Evolutionary conservation across 1,140 invertebrate species (phyloP).

Genomic region (Drosophila sp.): DNA sequence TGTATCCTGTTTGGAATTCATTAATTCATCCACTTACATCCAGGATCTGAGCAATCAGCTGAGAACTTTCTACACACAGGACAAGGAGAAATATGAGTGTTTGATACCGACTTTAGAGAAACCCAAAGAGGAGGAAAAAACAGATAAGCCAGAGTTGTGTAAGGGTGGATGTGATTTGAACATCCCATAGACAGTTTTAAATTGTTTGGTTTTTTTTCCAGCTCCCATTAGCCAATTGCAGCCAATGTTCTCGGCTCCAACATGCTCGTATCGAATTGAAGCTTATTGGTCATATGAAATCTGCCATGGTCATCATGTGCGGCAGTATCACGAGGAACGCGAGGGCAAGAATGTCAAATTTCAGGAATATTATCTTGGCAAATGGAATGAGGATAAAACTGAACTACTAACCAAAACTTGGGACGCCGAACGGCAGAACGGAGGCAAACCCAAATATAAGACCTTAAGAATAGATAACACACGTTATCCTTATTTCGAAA

Average conservation of each 20-base stretch:
- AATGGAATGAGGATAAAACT: slow-evolving; percentile 87
- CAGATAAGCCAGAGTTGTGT: slow-evolving; percentile 87
- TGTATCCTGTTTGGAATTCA: neutral
- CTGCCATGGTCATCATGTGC: slow-evolving; percentile 94
- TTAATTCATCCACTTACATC: neutral
- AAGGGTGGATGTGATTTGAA: slow-evolving; percentile 6
- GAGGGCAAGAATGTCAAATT: slow-evolving; percentile 92
- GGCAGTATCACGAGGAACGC: slow-evolving; percentile 97
- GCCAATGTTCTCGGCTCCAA: slow-evolving; percentile 89
- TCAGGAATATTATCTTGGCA: slow-evolving; percentile 93
- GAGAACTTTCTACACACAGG: slow-evolving; percentile 86
- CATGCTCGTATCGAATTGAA: slow-evolving; percentile 94
- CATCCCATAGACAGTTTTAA: neutral
- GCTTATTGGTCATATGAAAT: slow-evolving; percentile 99
- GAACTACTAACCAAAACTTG: slow-evolving; percentile 83
- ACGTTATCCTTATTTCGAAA: slow-evolving; percentile 92
- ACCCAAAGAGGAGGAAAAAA: slow-evolving; percentile 84
- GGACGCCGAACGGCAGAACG: slow-evolving; percentile 83
- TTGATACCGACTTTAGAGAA: slow-evolving; percentile 88
- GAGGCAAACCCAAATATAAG: slow-evolving; percentile 83
- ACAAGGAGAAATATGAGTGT: slow-evolving; percentile 90
- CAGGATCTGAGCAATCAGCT: slow-evolving; percentile 84
- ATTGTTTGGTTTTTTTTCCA: neutral
- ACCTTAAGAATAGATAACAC: slow-evolving; percentile 94
- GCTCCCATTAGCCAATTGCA: slow-evolving; percentile 90